Evolutionary conservation across 1,140 invertebrate genomes (phyloP).

Genomic region (Zophobas atratus): DNA sequence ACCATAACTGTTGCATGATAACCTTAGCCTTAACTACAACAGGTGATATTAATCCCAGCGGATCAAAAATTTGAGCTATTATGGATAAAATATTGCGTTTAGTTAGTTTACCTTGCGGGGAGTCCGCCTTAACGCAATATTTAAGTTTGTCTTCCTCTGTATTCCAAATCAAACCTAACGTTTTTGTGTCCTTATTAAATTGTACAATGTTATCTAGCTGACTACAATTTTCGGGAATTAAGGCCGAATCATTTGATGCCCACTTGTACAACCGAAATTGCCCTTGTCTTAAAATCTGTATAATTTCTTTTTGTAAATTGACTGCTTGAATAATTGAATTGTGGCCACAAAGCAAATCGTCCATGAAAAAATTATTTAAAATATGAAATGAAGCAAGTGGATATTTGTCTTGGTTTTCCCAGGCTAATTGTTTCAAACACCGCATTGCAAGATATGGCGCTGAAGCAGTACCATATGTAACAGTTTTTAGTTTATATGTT

Average conservation of each 20-base stretch:
- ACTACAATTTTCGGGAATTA: not conserved
- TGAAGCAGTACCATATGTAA: slow-evolving; percentile 64
- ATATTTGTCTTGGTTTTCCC: slow-evolving; percentile 59
- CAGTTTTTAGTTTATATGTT: slow-evolving; percentile 61
- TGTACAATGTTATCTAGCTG: not conserved
- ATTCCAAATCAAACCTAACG: slow-evolving; percentile 65
- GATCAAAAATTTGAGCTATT: slow-evolving; percentile 67
- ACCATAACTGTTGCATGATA: slow-evolving; percentile 68
- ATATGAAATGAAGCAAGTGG: slow-evolving; percentile 60
- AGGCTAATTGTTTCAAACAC: slow-evolving; percentile 59
- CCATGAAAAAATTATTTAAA: slow-evolving; percentile 67
- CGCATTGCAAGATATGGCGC: slow-evolving; percentile 64
- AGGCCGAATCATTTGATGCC: slow-evolving; percentile 52
- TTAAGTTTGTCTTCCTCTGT: slow-evolving; percentile 59
- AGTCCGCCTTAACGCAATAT: slow-evolving; percentile 55
- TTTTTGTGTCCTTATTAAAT: slow-evolving; percentile 54
- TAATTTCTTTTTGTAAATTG: slow-evolving; percentile 56
- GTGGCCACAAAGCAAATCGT: slow-evolving; percentile 68
- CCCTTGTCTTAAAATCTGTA: slow-evolving; percentile 46
- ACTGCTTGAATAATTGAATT: slow-evolving; percentile 57
- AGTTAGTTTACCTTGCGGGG: slow-evolving; percentile 56
- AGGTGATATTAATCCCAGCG: slow-evolving; percentile 67
- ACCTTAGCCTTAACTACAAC: slow-evolving; percentile 66
- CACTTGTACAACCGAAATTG: slow-evolving; percentile 57
- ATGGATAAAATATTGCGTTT: slow-evolving; percentile 66